phyloP scores from a whole-genome alignment of 2,113 vertebrate genomes.

The Lathamus discolor region DNA sequence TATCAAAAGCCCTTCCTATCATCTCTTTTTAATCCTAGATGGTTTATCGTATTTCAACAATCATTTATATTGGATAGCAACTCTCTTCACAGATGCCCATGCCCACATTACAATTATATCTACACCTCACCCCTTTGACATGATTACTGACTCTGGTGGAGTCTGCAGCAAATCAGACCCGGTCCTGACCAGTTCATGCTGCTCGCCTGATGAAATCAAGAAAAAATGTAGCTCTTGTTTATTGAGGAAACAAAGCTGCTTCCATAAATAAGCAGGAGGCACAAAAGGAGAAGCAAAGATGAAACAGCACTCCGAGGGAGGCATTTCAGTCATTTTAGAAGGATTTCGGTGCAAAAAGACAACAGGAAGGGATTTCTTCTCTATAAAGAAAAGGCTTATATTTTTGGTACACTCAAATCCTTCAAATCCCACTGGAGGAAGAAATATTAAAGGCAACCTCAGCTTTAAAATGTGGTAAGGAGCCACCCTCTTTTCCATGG shows the following conservation, averaged over 20 bases:
- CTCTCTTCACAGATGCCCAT: neutral
- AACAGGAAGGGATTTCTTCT: neutral
- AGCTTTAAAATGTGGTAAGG: neutral
- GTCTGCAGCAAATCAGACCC: neutral
- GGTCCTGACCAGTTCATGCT: neutral
- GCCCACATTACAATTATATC: neutral
- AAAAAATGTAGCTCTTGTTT: conserved; percentile 5
- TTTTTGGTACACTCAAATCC: neutral
- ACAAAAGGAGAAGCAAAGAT: conserved; percentile 14
- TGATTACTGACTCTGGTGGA: neutral
- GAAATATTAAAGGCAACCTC: neutral
- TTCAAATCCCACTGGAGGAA: neutral
- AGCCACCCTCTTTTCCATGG: neutral
- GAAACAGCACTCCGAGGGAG: neutral
- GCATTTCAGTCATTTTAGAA: neutral
- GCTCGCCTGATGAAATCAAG: conserved; percentile 11
- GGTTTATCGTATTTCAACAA: neutral
- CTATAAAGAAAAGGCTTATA: neutral
- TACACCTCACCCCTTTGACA: neutral
- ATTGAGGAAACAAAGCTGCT: conserved; percentile 27
- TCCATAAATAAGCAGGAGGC: conserved; percentile 30
- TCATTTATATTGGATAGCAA: neutral
- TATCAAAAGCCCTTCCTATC: neutral
- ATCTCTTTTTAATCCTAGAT: neutral
- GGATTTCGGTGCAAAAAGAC: neutral